Evolutionary conservation across 2,797 vertebrate genomes (phyloP), one percentile per base, ranked within the genome.

Genomic region (Danio aesculapii): DNA sequence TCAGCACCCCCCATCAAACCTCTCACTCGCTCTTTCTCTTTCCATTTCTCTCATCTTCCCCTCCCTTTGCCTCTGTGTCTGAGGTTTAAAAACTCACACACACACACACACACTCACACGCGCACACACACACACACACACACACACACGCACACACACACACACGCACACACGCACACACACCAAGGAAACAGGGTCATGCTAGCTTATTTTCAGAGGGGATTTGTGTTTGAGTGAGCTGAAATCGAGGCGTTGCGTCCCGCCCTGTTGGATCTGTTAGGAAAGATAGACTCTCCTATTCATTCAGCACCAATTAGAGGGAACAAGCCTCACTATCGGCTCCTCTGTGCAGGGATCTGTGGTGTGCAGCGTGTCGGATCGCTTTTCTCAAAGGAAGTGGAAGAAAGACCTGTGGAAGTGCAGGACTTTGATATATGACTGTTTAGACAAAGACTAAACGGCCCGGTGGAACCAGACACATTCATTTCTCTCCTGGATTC

Each of bases 141-240:
- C 30, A 30, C 30, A 30, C 30, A 30, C 30, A 30, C 30, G 3
- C 30, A 30, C 30, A 30, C 30, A 30, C 30, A 30, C 30, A 30
- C 30, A 30, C 30, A 30, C 30, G 3, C 30, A 30, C 30, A 30
- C 30, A 30, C 30, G 3, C 30, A 30, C 30, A 30, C 30, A 30
- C 88, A 95, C 95, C 91, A 94, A 95, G 92, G 94, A 94, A 95
- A 95, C 93, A 96, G 96, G 96, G 97, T 97, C 96, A 96, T 89
- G 89, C 88, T 85, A 89, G 89, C 88, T 88, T 89, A 68, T 87
- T 84, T 30, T 67, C 39, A 46, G 47, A 83, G 86, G 89, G 69
- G 75, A 88, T 86, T 88, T 85, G 88, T 90, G 89, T 92, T 88
- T 89, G 90, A 89, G 84, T 86, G 86, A 68, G 86, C 46, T 68